Evolutionary conservation across 1,140 invertebrate genomes (phyloP).

Genomic region (Drosophila busckii): DNA sequence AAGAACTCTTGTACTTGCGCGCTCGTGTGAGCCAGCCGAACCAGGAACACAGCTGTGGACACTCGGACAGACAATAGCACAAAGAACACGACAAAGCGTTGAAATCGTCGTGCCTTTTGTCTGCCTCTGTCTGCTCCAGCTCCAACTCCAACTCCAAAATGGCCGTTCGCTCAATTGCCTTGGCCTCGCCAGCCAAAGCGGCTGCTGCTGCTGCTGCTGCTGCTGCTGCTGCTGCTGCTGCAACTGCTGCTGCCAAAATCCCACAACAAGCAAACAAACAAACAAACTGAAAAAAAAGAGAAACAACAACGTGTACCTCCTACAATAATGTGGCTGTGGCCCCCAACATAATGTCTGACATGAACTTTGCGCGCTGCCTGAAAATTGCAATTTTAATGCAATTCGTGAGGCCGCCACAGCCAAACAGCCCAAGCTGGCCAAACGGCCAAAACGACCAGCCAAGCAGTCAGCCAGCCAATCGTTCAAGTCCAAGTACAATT

Average conservation of each 20-base stretch:
- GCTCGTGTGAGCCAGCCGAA: slow-evolving; percentile 19
- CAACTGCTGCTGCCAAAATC: neutral
- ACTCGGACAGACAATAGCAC: slow-evolving; percentile 31
- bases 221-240: slow-evolving; percentile 22
- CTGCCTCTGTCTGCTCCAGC: slow-evolving; percentile 31
- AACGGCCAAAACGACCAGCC: too few species aligned
- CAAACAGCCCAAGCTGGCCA: slow-evolving; percentile 9
- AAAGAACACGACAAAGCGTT: slow-evolving; percentile 76
- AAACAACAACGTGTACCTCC: slow-evolving; percentile 45
- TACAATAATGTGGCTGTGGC: slow-evolving; percentile 38
- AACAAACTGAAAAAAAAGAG: slow-evolving; percentile 9
- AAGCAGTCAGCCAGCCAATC: slow-evolving; percentile 65
- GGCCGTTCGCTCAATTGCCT: slow-evolving; percentile 60
- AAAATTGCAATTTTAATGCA: slow-evolving; percentile 79
- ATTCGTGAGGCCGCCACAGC: slow-evolving; percentile 68
- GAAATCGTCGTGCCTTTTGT: slow-evolving; percentile 76
- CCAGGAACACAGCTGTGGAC: slow-evolving; percentile 13
- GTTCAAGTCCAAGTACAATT: slow-evolving; percentile 75
- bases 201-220: slow-evolving; percentile 19
- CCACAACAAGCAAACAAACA: neutral
- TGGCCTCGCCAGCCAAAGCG: slow-evolving; percentile 57
- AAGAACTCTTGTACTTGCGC: slow-evolving; percentile 63
- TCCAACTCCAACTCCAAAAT: slow-evolving; percentile 39
- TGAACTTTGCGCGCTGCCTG: slow-evolving; percentile 76
- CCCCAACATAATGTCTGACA: slow-evolving; percentile 70